Base-by-base conservation (phyloP, 2,888 invertebrate genomes). In the Watsonalla cultraria region DNA sequence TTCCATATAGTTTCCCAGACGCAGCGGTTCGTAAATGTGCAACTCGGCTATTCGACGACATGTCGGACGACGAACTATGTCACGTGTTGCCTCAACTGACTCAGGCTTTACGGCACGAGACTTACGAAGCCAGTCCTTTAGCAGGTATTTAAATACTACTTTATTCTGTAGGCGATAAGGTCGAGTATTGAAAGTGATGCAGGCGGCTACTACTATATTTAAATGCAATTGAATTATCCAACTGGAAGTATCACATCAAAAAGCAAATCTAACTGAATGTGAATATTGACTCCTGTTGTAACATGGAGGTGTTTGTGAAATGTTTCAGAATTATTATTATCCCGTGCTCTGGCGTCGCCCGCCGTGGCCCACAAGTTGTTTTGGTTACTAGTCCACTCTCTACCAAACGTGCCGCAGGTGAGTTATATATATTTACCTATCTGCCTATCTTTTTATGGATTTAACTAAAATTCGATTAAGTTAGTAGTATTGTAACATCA, bases 321-420 rank as follows among this genome's bases (percentile, higher is more conserved):
- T 51, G 51, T 76, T 75, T 0, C 77, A 89, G 88, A 82, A 53
- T 56, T 86, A 45, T 60, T 90, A 33, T 55, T 90, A 45, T 95
- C 97, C 59, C 93, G 97, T 58, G 94, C 98, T 0, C 90, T 98
- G 55, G 92, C 94, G 37, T 97, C 97, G 13, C 96, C 98, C 0
- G 93, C 98, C 53, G 96, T 99, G 52, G 98, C 99, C 0, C 99
- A 99, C 86, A 94, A 96, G 71, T 92, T 99, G 66, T 99, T 98
- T 83, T 99, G 99, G 99, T 91, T 97, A 59, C 83, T 97, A 54
- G 95, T 96, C 46, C 97, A 97, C 74, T 94, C 95, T 46, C 86
- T 97, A 61, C 97, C 97, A 0, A 96, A 96, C 74, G 94, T 94
- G 65, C 96, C 96, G 33, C 96, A 96, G 91, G 96, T 96, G 87